Evolutionary conservation across 2,888 invertebrate genomes (phyloP), one percentile per base, ranked within the genome.

Genomic region (Gortyna flavago): DNA sequence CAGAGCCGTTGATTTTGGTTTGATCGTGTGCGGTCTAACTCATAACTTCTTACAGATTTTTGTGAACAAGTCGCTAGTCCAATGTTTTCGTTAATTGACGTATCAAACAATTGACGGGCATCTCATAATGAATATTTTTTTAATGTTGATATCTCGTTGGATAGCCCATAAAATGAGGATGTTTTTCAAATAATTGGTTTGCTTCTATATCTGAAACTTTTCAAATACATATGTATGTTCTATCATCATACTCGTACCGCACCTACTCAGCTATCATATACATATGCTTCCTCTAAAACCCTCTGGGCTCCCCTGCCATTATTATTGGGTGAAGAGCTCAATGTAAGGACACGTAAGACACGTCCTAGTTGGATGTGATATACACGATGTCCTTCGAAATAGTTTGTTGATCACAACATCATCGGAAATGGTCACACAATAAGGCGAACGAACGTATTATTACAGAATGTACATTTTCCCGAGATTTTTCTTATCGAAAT

Each of bases 341-440:
- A 44, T 62, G 29, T 35, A 48, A 38, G 21, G 38, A 41, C 57
- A 81, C 57, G 65, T 65, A 32, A 7, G 16, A 25, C 48, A 82
- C 65, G 65, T 76, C 32, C 18, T 51, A 51, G 48, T 16, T 64
- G 18, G 38, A 82, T 48, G 82, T 76, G 76, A 65, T 32, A 25
- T 29, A 29, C 7, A 29, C 32, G n/a, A 32, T 41, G 54, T 16
- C 35, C n/a, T 35, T 64, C 5, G 7, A 54, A 54, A 44, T 51
- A 51, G 25, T 44, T 44, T 59, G 18, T 2, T 41, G 48, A 25
- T 32, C n/a, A n/a, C n/a, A 64, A 48, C n/a, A 35, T 35, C 6
- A 44, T 35, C 32, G n/a, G 8, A 62, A 57, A 41, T 70, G 38
- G 21, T 7, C 51, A 38, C 32, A 32, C n/a, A 35, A 25, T 35